phyloP scores from a whole-genome alignment of 2,888 invertebrate species.

The Leptinotarsa rubiginosa region DNA sequence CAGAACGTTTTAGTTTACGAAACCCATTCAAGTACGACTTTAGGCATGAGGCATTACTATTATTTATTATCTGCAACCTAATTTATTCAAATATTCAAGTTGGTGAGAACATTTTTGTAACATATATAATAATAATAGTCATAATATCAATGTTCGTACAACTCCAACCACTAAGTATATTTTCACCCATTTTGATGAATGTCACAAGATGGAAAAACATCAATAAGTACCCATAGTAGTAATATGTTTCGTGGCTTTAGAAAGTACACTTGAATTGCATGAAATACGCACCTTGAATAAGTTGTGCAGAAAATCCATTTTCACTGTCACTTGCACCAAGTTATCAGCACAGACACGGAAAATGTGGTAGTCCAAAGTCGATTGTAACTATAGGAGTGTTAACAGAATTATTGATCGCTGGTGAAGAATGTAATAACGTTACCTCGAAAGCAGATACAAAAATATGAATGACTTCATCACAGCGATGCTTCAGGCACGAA shows the following conservation, averaged over 20 bases:
- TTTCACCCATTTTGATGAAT: too few species aligned
- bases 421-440: conserved; percentile 29
- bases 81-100: too few species aligned
- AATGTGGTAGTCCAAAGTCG: not conserved
- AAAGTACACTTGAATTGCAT: not conserved
- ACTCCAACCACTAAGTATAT: too few species aligned
- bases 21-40: too few species aligned
- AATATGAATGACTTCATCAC: conserved; percentile 38
- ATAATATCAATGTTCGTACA: too few species aligned
- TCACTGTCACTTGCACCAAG: not conserved
- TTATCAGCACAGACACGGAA: not conserved
- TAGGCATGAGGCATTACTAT: too few species aligned
- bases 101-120: too few species aligned
- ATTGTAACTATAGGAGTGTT: conserved; percentile 12
- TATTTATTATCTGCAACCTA: too few species aligned
- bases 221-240: not conserved
- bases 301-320: conserved; percentile 32
- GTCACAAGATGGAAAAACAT: too few species aligned
- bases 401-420: conserved; percentile 13
- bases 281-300: conserved; percentile 26
- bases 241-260: too few species aligned
- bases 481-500: conserved; percentile 27
- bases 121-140: too few species aligned
- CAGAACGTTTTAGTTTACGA: too few species aligned
- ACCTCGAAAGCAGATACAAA: conserved; percentile 30